phyloP scores from a whole-genome alignment of 2,888 invertebrate genomes.

The Euzetes globulus region DNA sequence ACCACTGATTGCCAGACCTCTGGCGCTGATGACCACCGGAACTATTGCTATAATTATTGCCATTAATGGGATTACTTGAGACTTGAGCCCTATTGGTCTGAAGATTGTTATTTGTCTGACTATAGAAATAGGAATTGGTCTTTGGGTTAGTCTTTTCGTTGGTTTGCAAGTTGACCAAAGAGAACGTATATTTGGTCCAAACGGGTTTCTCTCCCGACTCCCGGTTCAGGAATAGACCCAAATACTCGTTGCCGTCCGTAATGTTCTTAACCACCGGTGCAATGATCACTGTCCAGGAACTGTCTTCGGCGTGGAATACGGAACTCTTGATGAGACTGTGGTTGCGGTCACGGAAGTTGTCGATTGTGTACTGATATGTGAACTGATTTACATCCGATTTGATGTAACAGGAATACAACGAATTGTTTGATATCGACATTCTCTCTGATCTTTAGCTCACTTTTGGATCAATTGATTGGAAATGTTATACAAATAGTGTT shows the following conservation, averaged over 20 bases:
- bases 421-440: conserved; percentile 22
- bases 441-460: no score
- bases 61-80: not conserved
- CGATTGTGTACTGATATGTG: not conserved
- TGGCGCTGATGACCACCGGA: not conserved
- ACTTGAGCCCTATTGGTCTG: not conserved
- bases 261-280: conserved; percentile 9
- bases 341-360: conserved; percentile 3
- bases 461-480: not conserved
- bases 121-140: not conserved
- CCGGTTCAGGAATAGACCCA: not conserved
- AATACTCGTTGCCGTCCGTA: not conserved
- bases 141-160: not conserved
- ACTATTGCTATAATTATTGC: not conserved
- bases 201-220: conserved; percentile 1
- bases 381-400: conserved; percentile 15
- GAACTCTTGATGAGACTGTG: not conserved
- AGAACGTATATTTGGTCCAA: conserved; percentile 3
- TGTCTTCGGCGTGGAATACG: conserved; percentile 17
- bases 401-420: not conserved
- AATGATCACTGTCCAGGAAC: not conserved
- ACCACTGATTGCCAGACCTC: not conserved
- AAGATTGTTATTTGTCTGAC: not conserved
- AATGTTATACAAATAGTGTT: not conserved
- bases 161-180: not conserved